phyloP scores from a whole-genome alignment of 2,888 invertebrate species.

The Hesperia comma region DNA sequence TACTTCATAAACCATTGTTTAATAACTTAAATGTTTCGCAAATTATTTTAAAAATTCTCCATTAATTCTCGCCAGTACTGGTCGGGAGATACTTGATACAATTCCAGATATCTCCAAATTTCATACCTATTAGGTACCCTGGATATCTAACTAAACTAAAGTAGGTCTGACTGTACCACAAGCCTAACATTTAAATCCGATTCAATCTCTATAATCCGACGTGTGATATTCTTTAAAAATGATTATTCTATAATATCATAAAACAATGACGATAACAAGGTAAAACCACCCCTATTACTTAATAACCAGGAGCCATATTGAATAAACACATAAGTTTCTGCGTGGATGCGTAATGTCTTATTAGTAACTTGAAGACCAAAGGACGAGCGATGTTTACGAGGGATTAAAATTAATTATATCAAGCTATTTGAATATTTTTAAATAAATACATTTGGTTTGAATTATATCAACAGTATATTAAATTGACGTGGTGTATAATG shows the following conservation, averaged over 20 bases:
- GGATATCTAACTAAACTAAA: background rate
- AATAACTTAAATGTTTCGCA: too few species aligned
- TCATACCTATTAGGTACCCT: background rate
- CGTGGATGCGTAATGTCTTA: conserved; percentile 15
- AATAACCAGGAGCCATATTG: background rate
- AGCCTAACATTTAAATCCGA: conserved; percentile 44
- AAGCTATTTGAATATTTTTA: conserved; percentile 15
- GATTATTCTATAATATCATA: conserved; percentile 41
- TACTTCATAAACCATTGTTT: too few species aligned
- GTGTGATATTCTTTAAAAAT: conserved; percentile 52
- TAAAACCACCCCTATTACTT: conserved; percentile 21
- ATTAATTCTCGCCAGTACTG: too few species aligned
- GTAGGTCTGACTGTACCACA: conserved; percentile 38
- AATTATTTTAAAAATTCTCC: too few species aligned
- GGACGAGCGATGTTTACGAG: conserved; percentile 10
- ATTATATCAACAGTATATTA: conserved; percentile 1
- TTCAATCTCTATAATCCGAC: conserved; percentile 56
- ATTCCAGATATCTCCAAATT: background rate
- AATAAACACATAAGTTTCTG: background rate
- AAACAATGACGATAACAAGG: conserved; percentile 18
- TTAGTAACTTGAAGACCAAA: conserved; percentile 23
- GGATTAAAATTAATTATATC: conserved; percentile 20
- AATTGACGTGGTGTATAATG: background rate
- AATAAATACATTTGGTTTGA: background rate
- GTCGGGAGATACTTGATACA: too few species aligned